Base-by-base conservation (phyloP, 2,113 vertebrate species). In the Epinephelus moara region DNA sequence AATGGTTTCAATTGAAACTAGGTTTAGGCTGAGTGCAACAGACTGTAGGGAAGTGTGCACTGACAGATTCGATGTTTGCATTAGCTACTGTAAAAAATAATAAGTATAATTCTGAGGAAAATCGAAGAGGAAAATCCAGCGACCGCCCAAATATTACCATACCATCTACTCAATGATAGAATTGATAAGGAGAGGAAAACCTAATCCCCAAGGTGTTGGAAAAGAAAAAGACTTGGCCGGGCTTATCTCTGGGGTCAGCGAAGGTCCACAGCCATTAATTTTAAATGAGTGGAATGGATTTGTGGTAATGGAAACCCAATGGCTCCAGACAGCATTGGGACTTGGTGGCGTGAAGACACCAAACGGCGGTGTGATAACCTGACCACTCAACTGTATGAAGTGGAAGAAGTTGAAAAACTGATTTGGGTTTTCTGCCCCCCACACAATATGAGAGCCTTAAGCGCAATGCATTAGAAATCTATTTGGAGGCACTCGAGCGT, bases 221-320 rank as follows among this genome's bases (percentile, higher is more conserved):
- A 84, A 56, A 40, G 52, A 56, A 25, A 63, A 76, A 57, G 77
- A 68, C 82, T 72, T 23, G 82, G 63, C 75, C 60, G 11, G 56
- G 66, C 73, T 89, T 76, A 89, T 88, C 91, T 91, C 84, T 52
- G 88, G 87, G 93, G 91, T 91, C 88, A 92, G 74, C 30, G 50
- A 83, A 82, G 90, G 87, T 90, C 88, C 86, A 86, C 78, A 78
- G 85, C 85, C 91, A 95, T 94, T 91, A 87, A 95, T 94, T 94
- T 94, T 90, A 92, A 93, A 95, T 93, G 91, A 93, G 87, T n/a
- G 67, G 68, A 89, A 93, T 93, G 82, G 89, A 95, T 94, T 87
- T 93, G 93, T 73, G 86, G 85, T 92, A 93, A 92, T 92, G 85
- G 90, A 93, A 92, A 93, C 87, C 87, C 91, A 91, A 87, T 85